Evolutionary conservation across 2,888 invertebrate genomes (phyloP).

Genomic region (Tholera decimalis): DNA sequence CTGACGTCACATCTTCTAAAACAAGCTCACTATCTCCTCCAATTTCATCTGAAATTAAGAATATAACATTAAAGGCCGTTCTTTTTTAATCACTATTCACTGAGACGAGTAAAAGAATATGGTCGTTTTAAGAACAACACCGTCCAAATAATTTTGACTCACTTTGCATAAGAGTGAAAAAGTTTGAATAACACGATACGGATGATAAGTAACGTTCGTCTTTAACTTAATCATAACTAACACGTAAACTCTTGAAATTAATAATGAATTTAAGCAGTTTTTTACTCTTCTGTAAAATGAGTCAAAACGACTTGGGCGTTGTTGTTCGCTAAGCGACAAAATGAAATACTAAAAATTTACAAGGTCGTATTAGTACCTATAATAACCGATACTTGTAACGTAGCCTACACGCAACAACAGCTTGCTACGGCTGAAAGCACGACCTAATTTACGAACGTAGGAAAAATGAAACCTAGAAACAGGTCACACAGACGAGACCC

Average conservation of each 20-base stretch:
- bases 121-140: too few relatives aligned
- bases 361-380: not conserved
- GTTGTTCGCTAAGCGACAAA: too few relatives aligned
- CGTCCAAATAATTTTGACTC: too few relatives aligned
- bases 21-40: conserved; percentile 93
- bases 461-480: conserved; percentile 60
- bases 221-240: too few relatives aligned
- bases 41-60: conserved; percentile 82
- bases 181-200: too few relatives aligned
- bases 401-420: not conserved
- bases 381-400: not conserved
- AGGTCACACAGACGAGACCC: conserved; percentile 58
- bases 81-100: not conserved
- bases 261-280: too few relatives aligned
- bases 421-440: conserved; percentile 33
- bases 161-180: too few relatives aligned
- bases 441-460: conserved; percentile 59
- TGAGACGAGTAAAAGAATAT: too few relatives aligned
- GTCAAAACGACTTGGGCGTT: too few relatives aligned
- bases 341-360: not conserved
- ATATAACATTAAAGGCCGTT: not conserved
- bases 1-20: conserved; percentile 93
- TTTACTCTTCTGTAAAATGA: too few relatives aligned
- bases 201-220: too few relatives aligned
- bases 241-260: too few relatives aligned